Base-by-base conservation (phyloP, 2,888 invertebrate genomes). In the Meta bourneti region DNA sequence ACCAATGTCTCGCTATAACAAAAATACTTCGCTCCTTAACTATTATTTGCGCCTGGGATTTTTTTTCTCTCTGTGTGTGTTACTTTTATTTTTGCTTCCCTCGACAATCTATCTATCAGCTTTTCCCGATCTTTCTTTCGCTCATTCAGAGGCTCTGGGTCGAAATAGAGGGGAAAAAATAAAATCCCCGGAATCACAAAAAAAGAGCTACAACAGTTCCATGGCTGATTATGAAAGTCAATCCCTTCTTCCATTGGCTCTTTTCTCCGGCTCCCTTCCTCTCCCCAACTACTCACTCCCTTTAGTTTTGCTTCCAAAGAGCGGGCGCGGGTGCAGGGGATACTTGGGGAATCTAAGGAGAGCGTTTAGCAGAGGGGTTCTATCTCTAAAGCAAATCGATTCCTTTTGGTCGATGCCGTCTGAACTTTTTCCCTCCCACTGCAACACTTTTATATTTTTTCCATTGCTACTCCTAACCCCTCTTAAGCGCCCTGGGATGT, bases 201-300 rank as follows among this genome's bases (percentile, higher is more conserved):
- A 77, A 48, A 54, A 54, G 79, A 71, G 34, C 70, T 88, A 88
- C 88, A 88, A 88, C 88, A 80, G 74, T 75, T 85, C 85, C 78
- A 61, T 78, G 77, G 85, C 88, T 80, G 88, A 88, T 88, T 88
- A 88, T 88, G 88, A 88, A 81, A 88, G 88, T 80, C 88, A 81
- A 88, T 88, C 88, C 72, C 34, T 74, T 69, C 49, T 77, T 74
- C 88, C 61, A 88, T 88, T 88, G 88, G 88, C 80, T 79, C 20
- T 81, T 85, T 34, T 75, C 74, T 84, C 48, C 34, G 19, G 16
- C 82, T 19, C 13, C 16, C 11, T 11, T 71, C 69, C 34, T 20
- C 82, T 34, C 71, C 71, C 19, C 75, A 34, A 4, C 34, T 2
- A 34, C 34, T 34, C 34, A 34, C 34, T 34, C 75, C 77, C 70